Base-by-base conservation (phyloP, 1,140 invertebrate species). In the Pseudobourletiella spinata region DNA sequence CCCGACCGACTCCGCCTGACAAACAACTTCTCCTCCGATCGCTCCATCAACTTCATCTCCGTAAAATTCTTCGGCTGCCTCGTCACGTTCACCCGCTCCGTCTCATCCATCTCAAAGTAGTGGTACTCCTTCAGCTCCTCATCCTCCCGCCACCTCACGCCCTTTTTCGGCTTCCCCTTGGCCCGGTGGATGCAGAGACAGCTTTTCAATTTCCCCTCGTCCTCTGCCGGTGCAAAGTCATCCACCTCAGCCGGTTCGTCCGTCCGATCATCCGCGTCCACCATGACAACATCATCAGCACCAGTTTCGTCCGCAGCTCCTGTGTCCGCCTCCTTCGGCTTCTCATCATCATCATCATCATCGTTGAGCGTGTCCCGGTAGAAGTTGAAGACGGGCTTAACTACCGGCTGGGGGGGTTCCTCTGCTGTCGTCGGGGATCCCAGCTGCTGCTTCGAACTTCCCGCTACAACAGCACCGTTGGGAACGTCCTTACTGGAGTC, bases 91-190 rank as follows among this genome's bases (percentile, higher is more conserved):
- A 94, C 89, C 72, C 92, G 82, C 77, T 96, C 92, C 2, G 86
- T 94, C 77, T 95, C 91, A 76, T 96, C 92, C 43, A 95, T 74
- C 74, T 95, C 91, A 75, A 97, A 97, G 72, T 86, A 93, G 68
- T 85, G 83, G 43, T 91, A 79, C 64, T 88, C 83, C 71, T 87
- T 85, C 18, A 96, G 76, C 55, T 92, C 84, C 8, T 81, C 77
- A 65, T 89, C 88, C 11, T 81, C 80, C 71, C 86, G 86, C 91
- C 91, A 97, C 60, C 74, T 72, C 2, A 97, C 84, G 66, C 79
- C 81, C 74, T 93, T 91, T 71, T 92, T 92, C 0, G 85, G 83
- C 1, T 85, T 85, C 73, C 83, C 84, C 64, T 80, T 70, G 25
- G 73, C 77, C 70, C 85, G 84, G 61, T 86, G 82, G 64, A 83